These are phyloP conservation scores for Selenia dentaria DNA, from an alignment of 2,888 invertebrate genomes.

Conservation along the genomic window DNA sequence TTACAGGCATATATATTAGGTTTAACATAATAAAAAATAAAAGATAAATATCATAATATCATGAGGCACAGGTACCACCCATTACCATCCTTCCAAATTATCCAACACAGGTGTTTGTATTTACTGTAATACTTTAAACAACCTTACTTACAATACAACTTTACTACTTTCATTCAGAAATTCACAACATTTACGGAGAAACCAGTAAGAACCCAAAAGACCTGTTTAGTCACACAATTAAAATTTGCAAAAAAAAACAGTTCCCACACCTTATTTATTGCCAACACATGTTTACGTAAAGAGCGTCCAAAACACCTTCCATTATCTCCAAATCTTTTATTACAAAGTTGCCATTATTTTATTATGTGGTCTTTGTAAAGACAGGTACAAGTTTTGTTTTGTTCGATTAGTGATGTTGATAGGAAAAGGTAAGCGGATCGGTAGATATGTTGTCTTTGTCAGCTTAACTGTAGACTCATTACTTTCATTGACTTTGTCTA, in stretches of 20 bases:
- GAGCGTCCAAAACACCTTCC: conserved; percentile 40
- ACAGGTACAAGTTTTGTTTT: conserved; percentile 24
- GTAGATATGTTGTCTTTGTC: too few relatives aligned
- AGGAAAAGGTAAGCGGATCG: neutral
- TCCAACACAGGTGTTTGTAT: too few relatives aligned
- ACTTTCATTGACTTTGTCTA: too few relatives aligned
- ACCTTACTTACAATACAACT: conserved; percentile 46
- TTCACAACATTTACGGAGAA: neutral
- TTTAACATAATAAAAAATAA: too few relatives aligned
- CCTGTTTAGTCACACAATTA: conserved; percentile 16
- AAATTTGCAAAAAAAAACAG: conserved; percentile 11
- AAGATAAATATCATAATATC: too few relatives aligned
- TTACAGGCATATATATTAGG: too few relatives aligned
- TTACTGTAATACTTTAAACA: too few relatives aligned
- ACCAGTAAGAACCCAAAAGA: conserved; percentile 2
- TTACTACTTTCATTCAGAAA: conserved; percentile 17
- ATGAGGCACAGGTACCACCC: too few relatives aligned
- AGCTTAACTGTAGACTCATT: too few relatives aligned
- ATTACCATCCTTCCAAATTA: too few relatives aligned
- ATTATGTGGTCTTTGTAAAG: conserved; percentile 31
- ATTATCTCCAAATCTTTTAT: conserved; percentile 20
- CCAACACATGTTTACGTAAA: conserved; percentile 50
- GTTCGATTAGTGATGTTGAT: conserved; percentile 3
- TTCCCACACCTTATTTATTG: conserved; percentile 48
- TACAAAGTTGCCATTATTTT: neutral